phyloP scores from a whole-genome alignment of 2,888 invertebrate genomes.

The Andrena chrysosceles region DNA sequence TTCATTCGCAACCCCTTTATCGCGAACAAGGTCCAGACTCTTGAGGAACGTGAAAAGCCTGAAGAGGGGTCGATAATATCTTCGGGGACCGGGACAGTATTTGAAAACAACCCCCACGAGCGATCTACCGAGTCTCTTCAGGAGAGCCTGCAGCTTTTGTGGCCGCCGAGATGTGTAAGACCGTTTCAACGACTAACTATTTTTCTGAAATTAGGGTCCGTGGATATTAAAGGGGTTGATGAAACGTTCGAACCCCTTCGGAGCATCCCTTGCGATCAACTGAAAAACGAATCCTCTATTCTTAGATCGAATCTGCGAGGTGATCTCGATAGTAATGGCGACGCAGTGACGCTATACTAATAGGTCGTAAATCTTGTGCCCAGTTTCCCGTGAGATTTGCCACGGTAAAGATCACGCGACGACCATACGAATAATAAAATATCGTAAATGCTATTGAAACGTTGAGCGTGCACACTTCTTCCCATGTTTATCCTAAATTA shows the following conservation, averaged over 20 bases:
- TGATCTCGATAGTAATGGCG: conserved; percentile 27
- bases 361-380: conserved; percentile 19
- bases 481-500: conserved; percentile 31
- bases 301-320: conserved; percentile 19
- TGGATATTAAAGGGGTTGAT: conserved; percentile 35
- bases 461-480: not conserved
- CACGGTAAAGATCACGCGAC: not conserved
- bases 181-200: conserved; percentile 60
- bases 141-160: conserved; percentile 45
- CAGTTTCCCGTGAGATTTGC: not conserved
- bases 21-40: conserved; percentile 45
- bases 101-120: conserved; percentile 67
- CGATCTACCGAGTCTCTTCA: conserved; percentile 52
- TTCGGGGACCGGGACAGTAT: conserved; percentile 51
- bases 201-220: conserved; percentile 72
- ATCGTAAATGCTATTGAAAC: not conserved
- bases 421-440: not conserved
- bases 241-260: conserved; percentile 31
- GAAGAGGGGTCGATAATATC: conserved; percentile 62
- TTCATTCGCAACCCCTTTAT: conserved; percentile 53
- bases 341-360: conserved; percentile 37
- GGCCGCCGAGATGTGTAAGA: conserved; percentile 28
- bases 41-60: conserved; percentile 62
- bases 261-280: not conserved
- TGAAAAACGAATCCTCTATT: conserved; percentile 33